These are phyloP conservation scores for Troides helena DNA, from an alignment of 2,888 invertebrate species.

Conservation along the genomic window DNA sequence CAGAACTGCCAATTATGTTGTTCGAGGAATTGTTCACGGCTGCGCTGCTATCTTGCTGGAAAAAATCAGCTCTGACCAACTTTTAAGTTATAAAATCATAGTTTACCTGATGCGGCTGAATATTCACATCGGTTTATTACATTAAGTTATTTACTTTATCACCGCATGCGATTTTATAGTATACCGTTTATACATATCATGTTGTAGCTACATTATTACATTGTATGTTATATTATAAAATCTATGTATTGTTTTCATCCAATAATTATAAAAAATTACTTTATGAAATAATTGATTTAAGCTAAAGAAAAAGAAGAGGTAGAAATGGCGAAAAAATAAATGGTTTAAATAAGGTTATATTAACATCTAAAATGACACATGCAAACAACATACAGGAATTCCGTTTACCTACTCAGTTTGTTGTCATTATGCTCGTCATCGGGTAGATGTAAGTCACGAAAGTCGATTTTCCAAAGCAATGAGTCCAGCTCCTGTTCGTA, in stretches of 20 bases:
- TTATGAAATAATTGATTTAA: neutral
- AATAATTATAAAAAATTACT: too few relatives aligned
- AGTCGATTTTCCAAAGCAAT: constrained; percentile 96
- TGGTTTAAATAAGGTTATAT: neutral
- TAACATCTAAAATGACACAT: constrained; percentile 38
- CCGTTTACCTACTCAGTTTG: constrained; percentile 80
- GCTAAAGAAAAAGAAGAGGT: neutral
- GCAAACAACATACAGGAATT: constrained; percentile 70
- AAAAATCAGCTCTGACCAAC: constrained; percentile 77
- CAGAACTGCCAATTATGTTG: constrained; percentile 75
- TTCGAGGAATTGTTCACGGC: constrained; percentile 93
- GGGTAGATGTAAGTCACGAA: constrained; percentile 89
- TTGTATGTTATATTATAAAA: too few relatives aligned
- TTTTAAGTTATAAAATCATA: constrained; percentile 31
- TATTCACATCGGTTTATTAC: too few relatives aligned
- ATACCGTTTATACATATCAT: too few relatives aligned
- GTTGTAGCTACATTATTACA: too few relatives aligned
- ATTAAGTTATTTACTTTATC: too few relatives aligned
- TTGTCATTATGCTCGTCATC: constrained; percentile 71
- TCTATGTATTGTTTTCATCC: too few relatives aligned
- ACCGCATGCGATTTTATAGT: too few relatives aligned
- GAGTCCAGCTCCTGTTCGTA: constrained; percentile 97
- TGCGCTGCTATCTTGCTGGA: constrained; percentile 78
- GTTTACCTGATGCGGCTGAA: neutral
- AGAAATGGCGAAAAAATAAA: neutral